Percentiles rank a stretch among this genome's conserved stretches.
Conservation (phyloP, 2,113 vertebrate genomes). For the Bombycilla garrulus region DNA sequence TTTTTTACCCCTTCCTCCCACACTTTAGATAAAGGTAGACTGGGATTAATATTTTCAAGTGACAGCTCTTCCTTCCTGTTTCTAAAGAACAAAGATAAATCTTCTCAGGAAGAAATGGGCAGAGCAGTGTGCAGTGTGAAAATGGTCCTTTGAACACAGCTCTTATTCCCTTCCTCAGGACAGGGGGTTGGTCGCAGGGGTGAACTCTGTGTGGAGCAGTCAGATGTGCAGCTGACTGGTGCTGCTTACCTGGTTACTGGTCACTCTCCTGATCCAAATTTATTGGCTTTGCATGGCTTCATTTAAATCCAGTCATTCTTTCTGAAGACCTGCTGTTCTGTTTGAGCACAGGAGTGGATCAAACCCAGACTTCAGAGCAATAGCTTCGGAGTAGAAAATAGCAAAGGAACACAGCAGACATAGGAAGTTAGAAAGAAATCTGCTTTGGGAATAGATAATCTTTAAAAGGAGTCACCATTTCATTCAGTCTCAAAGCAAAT, state of each 20-base stretch:
- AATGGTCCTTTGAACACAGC: too few relatives aligned
- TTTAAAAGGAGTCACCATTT: neutral
- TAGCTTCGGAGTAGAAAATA: neutral
- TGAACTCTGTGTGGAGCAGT: neutral
- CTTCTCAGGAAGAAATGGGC: neutral
- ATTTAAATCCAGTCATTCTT: neutral
- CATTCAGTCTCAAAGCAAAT: neutral
- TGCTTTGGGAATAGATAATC: neutral
- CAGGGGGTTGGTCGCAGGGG: neutral
- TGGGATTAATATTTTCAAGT: constrained; percentile 6
- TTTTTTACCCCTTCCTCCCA: neutral
- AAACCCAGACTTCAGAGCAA: neutral
- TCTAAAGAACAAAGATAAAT: constrained; percentile 1
- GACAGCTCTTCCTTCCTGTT: constrained; percentile 37
- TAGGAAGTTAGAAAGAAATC: neutral
- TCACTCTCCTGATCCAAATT: neutral
- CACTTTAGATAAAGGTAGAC: neutral
- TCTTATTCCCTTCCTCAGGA: neutral
- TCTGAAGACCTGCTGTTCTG: neutral
- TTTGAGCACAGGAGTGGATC: neutral
- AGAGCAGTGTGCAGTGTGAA: neutral
- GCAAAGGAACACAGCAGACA: neutral
- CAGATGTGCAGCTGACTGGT: neutral
- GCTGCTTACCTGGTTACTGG: neutral
- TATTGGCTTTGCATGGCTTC: neutral